These are phyloP conservation scores for Promerops cafer DNA, from an alignment of 2,113 vertebrate species.

Conservation along the genomic window DNA sequence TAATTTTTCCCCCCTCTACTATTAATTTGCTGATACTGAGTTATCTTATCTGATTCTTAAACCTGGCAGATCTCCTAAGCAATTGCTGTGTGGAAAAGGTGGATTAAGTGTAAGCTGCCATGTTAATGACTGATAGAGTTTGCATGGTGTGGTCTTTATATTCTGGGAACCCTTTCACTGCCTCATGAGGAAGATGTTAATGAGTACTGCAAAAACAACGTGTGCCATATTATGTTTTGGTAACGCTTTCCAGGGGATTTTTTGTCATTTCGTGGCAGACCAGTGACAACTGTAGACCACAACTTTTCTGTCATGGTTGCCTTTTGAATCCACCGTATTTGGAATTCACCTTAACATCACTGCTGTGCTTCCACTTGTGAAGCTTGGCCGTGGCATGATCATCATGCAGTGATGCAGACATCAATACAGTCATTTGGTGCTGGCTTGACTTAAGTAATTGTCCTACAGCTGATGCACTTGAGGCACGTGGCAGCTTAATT, in stretches of 20 bases:
- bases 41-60: conserved; percentile 19
- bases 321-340: not conserved
- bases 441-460: not conserved
- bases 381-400: not conserved
- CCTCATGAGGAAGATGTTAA: not conserved
- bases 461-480: not conserved
- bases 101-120: not conserved
- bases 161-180: not conserved
- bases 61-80: not conserved
- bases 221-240: not conserved
- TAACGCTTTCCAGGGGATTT: not conserved
- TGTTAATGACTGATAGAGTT: not conserved
- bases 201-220: not conserved
- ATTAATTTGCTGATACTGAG: not conserved
- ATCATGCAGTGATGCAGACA: not conserved
- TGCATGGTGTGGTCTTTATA: not conserved
- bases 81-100: not conserved
- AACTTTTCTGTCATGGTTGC: not conserved
- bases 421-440: not conserved
- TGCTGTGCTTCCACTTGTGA: not conserved
- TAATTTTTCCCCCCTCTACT: rapidly evolving
- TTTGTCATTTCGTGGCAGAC: not conserved
- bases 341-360: not conserved
- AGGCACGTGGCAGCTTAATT: not conserved
- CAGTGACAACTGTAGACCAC: not conserved